Percentiles rank a stretch among this genome's conserved stretches.
These are phyloP conservation scores for Anniella stebbinsi DNA, from an alignment of 2,797 vertebrate species.

Conservation along the genomic window DNA sequence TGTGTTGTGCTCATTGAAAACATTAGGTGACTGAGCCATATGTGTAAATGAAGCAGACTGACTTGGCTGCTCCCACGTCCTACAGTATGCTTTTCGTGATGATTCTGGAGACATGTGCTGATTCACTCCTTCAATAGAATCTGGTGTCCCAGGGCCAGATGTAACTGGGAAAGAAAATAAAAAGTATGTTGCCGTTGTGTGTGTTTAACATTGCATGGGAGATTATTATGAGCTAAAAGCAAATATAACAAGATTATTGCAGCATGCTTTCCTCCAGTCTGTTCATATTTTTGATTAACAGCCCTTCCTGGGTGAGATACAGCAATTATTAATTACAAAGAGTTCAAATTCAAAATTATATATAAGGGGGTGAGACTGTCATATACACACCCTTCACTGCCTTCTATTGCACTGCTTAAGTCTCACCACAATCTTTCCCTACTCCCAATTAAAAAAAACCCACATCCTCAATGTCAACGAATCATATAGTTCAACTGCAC, in stretches of 20 bases:
- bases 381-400: background rate
- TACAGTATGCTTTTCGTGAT: slow-evolving; percentile 93
- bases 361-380: background rate
- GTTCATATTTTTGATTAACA: background rate
- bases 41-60: slow-evolving; percentile 86
- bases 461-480: background rate
- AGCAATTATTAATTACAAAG: background rate
- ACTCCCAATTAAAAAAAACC: background rate
- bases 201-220: background rate
- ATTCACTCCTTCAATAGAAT: slow-evolving; percentile 91
- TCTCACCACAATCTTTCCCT: background rate
- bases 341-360: background rate
- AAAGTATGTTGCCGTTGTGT: background rate
- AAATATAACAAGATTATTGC: background rate
- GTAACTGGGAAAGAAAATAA: slow-evolving; percentile 75
- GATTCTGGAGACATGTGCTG: slow-evolving; percentile 97
- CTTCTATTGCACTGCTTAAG: background rate
- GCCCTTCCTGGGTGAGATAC: background rate
- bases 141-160: slow-evolving; percentile 95
- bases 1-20: slow-evolving; percentile 88
- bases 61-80: slow-evolving; percentile 92
- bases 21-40: slow-evolving; percentile 88
- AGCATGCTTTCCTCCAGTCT: background rate
- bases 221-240: background rate
- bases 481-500: background rate